Evolutionary conservation across 2,113 vertebrate genomes (phyloP), one percentile per base, ranked within the genome.

Genomic region (Anarhynchus alexandrinus): DNA sequence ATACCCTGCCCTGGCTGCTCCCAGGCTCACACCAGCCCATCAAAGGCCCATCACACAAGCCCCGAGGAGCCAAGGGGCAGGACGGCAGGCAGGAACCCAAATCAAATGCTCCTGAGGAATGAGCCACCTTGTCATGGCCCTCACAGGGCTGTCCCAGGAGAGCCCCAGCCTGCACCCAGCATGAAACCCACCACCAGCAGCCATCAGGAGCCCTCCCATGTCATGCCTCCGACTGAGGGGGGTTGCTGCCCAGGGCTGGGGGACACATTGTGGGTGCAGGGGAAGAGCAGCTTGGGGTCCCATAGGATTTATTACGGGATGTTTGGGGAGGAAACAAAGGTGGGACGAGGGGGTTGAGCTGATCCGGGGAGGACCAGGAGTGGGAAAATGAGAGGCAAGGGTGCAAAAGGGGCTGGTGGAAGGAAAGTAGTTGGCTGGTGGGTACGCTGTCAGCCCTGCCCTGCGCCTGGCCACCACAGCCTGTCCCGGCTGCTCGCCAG

Each of bases 401-500:
- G 3, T 9, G 11, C 12, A 36, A 49, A 47, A 81, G 54, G 6
- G 11, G 17, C 22, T 1, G 1, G 25, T 29, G 13, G 19, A 15
- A 73, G 29, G 43, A 42, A n/a, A 36, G n/a, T 15, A 51, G 18
- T 16, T 88, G 42, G 12, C 15, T 25, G 26, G 6, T 43, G 12
- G 15, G n/a, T 20, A 36, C 0, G 0, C 12, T 55, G 17, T 25
- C 12, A 55, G 49, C 32, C 18, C 4, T 64, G 22, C 29, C 32
- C 21, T 27, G 34, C 0, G 0, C 25, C 58, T 0, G 2, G 30
- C 5, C 40, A 65, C 29, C 4, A 0, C 34, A 47, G 22, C 17
- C 57, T n/a, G 32, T 54, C 8, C 6, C 1, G 2, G 42, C 6
- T 64, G 12, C 36, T 77, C 3, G 0, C 15, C 20, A 59, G 6